phyloP scores from a whole-genome alignment of 2,797 vertebrate genomes.

The Manis pentadactyla region DNA sequence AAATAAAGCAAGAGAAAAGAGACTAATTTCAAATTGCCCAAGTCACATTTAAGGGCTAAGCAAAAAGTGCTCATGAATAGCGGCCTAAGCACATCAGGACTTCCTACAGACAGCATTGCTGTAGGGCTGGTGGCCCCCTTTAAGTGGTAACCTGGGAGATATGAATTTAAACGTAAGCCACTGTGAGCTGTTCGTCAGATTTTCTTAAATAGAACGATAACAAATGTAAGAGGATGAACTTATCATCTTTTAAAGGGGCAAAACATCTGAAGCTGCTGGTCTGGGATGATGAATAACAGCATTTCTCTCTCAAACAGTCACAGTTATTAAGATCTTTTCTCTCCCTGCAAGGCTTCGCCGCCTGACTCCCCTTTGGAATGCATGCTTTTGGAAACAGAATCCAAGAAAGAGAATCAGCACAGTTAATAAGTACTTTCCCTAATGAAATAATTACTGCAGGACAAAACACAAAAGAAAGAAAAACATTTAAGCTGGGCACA shows the following conservation, averaged over 20 bases:
- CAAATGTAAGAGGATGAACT: slow-evolving; percentile 64
- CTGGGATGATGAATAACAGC: slow-evolving; percentile 76
- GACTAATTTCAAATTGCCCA: not conserved
- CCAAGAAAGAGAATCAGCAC: not conserved
- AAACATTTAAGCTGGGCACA: not conserved
- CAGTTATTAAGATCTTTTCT: slow-evolving; percentile 47
- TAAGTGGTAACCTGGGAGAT: not conserved
- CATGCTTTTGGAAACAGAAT: slow-evolving; percentile 82
- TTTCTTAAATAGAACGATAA: not conserved
- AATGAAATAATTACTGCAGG: slow-evolving; percentile 54
- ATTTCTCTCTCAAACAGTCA: slow-evolving; percentile 79
- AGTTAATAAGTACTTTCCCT: not conserved
- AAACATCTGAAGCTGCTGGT: slow-evolving; percentile 70
- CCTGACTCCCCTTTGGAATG: not conserved
- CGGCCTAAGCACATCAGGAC: not conserved
- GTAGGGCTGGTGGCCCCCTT: slow-evolving; percentile 30
- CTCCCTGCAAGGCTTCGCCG: slow-evolving; percentile 67
- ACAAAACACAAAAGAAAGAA: not conserved
- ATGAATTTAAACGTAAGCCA: not conserved
- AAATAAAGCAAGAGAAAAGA: slow-evolving; percentile 31
- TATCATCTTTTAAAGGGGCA: slow-evolving; percentile 81
- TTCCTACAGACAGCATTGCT: not conserved
- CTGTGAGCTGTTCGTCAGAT: not conserved
- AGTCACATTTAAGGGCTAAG: not conserved
- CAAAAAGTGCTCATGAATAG: slow-evolving; percentile 6